A percentile compares a stretch with the other conserved stretches of the same genome.
phyloP scores from a whole-genome alignment of 2,888 invertebrate genomes.

The Amblyteles armatorius region DNA sequence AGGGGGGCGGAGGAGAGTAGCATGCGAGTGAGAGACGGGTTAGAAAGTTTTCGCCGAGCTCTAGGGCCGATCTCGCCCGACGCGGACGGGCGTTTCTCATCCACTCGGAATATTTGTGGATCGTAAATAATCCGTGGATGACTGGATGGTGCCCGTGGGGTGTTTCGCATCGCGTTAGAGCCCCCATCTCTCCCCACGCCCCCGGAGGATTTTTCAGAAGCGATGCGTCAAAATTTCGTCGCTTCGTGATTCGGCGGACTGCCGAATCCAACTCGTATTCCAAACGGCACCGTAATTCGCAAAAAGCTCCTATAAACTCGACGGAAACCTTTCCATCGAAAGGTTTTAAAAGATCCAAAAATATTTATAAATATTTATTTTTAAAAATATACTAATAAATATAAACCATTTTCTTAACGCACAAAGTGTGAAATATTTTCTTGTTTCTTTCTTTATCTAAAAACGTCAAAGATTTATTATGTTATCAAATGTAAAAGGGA shows the following conservation, averaged over 20 bases:
- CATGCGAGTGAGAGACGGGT: slow-evolving; percentile 45
- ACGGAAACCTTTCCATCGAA: not conserved
- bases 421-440: no score
- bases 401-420: no score
- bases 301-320: not conserved
- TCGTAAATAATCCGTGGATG: slow-evolving; percentile 73
- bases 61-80: slow-evolving; percentile 36
- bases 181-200: slow-evolving; percentile 29
- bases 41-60: slow-evolving; percentile 63
- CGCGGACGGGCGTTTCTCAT: slow-evolving; percentile 69
- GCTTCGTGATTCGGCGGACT: slow-evolving; percentile 59
- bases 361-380: no score
- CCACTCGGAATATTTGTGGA: slow-evolving; percentile 73
- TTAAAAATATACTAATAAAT: no score
- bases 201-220: slow-evolving; percentile 62
- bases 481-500: no score
- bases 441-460: no score
- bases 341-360: not conserved
- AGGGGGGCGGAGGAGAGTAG: slow-evolving; percentile 46
- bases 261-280: slow-evolving; percentile 43
- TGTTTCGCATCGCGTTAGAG: slow-evolving; percentile 43
- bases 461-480: no score
- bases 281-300: slow-evolving; percentile 10
- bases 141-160: slow-evolving; percentile 64
- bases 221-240: slow-evolving; percentile 65